These are phyloP conservation scores for Vireo griseus DNA, from an alignment of 2,797 vertebrate genomes.

Conservation along the genomic window DNA sequence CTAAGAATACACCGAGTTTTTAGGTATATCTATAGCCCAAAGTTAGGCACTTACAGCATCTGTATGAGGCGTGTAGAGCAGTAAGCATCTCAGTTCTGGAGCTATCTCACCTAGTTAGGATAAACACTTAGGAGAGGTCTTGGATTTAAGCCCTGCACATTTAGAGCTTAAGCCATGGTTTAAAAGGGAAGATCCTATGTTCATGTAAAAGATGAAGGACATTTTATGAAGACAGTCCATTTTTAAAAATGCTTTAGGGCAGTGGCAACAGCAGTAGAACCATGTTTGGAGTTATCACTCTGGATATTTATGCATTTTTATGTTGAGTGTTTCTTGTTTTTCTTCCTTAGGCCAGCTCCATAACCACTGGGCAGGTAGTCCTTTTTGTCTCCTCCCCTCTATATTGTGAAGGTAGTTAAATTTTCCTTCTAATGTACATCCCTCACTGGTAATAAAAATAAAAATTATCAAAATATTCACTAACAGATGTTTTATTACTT, in stretches of 20 bases:
- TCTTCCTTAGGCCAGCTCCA: neutral
- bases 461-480: neutral
- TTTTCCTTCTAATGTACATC: neutral
- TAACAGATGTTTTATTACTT: neutral
- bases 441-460: neutral
- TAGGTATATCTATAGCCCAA: neutral
- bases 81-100: neutral
- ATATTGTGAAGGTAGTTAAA: neutral
- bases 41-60: neutral
- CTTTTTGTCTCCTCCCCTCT: neutral
- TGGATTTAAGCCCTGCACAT: neutral
- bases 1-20: neutral
- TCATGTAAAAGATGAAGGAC: neutral
- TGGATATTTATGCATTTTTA: neutral
- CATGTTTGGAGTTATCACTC: neutral
- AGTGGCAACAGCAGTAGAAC: neutral
- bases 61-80: rapidly evolving
- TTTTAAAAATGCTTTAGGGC: neutral
- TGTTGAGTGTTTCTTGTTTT: neutral
- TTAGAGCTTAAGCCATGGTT: neutral
- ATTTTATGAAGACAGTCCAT: neutral
- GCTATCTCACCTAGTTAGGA: neutral
- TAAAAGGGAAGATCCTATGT: neutral
- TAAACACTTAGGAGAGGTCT: neutral
- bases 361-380: rapidly evolving